Evolutionary conservation across 2,113 vertebrate species (phyloP).

Genomic region (Sinocyclocheilus anophthalmus): DNA sequence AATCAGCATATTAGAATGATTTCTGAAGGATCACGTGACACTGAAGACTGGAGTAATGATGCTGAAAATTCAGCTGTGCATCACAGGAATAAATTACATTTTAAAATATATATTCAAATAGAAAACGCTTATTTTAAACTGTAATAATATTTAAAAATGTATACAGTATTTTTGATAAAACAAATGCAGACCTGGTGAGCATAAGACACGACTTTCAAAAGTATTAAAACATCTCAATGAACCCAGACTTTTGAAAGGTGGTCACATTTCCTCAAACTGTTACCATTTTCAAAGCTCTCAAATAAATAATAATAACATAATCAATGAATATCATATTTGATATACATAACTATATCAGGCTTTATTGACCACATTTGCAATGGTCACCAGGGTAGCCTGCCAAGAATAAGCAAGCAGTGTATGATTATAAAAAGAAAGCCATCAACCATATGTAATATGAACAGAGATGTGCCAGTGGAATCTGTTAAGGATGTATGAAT

Average conservation of each 20-base stretch:
- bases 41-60: no score
- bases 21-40: no score
- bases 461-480: slow-evolving; percentile 37
- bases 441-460: slow-evolving; percentile 43
- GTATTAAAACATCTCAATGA: no score
- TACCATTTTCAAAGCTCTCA: not conserved
- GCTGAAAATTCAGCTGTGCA: no score
- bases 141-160: no score
- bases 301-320: not conserved
- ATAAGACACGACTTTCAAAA: not conserved
- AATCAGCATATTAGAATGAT: no score
- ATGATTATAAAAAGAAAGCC: slow-evolving; percentile 18
- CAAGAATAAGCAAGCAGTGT: slow-evolving; percentile 28
- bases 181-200: no score
- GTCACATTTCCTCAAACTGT: not conserved
- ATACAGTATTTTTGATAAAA: no score
- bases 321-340: not conserved
- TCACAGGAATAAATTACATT: no score
- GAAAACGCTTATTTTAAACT: not conserved
- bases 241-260: not conserved
- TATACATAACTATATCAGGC: not conserved
- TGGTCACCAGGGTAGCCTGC: slow-evolving; percentile 15
- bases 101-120: not conserved
- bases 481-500: slow-evolving; percentile 57
- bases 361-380: slow-evolving; percentile 44